Conservation (phyloP, 1,140 invertebrate genomes). For the Samia ricini region DNA sequence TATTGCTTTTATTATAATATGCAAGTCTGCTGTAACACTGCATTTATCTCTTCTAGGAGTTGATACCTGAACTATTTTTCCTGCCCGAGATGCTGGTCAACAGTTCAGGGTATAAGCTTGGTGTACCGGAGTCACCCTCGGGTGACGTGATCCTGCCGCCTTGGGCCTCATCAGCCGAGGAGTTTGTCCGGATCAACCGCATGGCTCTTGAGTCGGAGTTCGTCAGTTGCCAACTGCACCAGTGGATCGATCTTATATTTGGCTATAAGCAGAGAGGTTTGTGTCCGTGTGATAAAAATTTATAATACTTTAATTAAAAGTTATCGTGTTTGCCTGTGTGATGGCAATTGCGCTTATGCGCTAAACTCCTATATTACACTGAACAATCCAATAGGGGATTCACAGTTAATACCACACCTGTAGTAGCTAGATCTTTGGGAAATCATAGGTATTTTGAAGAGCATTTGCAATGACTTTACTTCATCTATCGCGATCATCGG, state of each 20-base stretch:
- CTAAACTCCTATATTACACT: no score
- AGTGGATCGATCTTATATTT: slow-evolving; percentile 99
- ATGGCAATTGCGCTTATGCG: no score
- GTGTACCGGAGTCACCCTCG: slow-evolving; percentile 89
- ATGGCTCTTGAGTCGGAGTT: slow-evolving; percentile 99
- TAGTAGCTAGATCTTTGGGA: no score
- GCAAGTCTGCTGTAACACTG: slow-evolving; percentile 7
- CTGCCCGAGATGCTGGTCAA: slow-evolving; percentile 99
- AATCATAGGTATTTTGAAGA: no score
- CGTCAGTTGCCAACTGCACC: slow-evolving; percentile 99
- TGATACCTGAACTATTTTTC: slow-evolving; percentile 99
- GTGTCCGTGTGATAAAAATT: slow-evolving; percentile 59
- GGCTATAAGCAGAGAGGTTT: slow-evolving; percentile 99
- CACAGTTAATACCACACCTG: no score
- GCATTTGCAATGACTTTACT: no score
- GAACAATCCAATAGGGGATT: no score
- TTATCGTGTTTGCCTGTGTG: no score
- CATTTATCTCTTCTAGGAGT: slow-evolving; percentile 81
- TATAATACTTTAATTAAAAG: background rate
- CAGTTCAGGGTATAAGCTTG: slow-evolving; percentile 90
- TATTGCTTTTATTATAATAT: background rate
- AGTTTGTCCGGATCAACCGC: slow-evolving; percentile 98
- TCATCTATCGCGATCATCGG: no score
- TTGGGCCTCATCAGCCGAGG: slow-evolving; percentile 97
- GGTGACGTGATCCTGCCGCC: slow-evolving; percentile 95